A percentile compares a stretch with the other conserved stretches of the same genome.
Conservation (phyloP, 1,140 invertebrate species). For the Aphaenogaster rudis region DNA sequence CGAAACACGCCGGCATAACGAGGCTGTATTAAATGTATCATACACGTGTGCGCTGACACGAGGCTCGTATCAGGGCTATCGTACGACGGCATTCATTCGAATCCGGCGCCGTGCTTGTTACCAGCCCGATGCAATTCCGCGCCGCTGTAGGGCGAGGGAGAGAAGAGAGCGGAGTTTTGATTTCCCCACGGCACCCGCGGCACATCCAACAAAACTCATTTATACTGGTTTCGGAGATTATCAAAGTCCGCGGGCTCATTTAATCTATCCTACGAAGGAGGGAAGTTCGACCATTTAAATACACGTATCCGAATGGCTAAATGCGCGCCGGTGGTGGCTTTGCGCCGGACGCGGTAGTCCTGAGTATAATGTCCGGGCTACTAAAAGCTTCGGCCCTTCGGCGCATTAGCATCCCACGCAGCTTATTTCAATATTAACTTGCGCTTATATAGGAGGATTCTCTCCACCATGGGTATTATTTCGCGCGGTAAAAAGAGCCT, state of each 20-base stretch:
- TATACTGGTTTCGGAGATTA: slow-evolving; percentile 79
- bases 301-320: slow-evolving; percentile 65
- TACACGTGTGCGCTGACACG: background rate
- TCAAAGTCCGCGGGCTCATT: slow-evolving; percentile 77
- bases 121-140: slow-evolving; percentile 68
- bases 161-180: slow-evolving; percentile 75
- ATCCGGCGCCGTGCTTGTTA: slow-evolving; percentile 69
- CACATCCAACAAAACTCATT: slow-evolving; percentile 80
- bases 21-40: slow-evolving; percentile 38
- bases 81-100: slow-evolving; percentile 53
- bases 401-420: slow-evolving; percentile 25
- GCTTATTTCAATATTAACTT: slow-evolving; percentile 60
- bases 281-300: slow-evolving; percentile 75
- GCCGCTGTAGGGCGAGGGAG: background rate
- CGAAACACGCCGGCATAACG: slow-evolving; percentile 8
- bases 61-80: slow-evolving; percentile 60
- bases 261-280: slow-evolving; percentile 73
- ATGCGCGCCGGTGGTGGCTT: slow-evolving; percentile 43
- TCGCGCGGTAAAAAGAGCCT: slow-evolving; percentile 35
- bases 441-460: background rate
- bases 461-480: slow-evolving; percentile 22
- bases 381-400: slow-evolving; percentile 51
- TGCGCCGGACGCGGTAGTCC: slow-evolving; percentile 33
- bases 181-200: slow-evolving; percentile 80
- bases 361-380: slow-evolving; percentile 55